Percentiles rank a stretch among this genome's conserved stretches.
These are phyloP conservation scores for Meles meles DNA, from an alignment of 2,113 vertebrate genomes.

Conservation along the genomic window DNA sequence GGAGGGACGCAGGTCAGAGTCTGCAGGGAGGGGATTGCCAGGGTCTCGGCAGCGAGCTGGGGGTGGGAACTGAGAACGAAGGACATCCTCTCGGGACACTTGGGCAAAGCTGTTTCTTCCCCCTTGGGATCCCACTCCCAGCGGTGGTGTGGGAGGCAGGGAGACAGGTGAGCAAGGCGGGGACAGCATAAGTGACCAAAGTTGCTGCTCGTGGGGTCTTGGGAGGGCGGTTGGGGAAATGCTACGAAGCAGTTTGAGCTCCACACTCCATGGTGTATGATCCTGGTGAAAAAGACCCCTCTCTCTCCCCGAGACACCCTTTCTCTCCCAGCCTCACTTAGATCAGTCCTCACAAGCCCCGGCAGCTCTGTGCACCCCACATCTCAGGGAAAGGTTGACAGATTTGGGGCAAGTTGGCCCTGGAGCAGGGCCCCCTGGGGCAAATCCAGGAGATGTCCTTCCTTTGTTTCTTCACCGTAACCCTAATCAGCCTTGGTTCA, in stretches of 20 bases:
- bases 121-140: not conserved
- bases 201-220: not conserved
- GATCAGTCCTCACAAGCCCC: not conserved
- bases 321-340: not conserved
- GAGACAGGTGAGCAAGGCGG: not conserved
- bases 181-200: not conserved
- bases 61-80: not conserved
- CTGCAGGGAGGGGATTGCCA: not conserved
- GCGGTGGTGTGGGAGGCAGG: constrained; percentile 57
- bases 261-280: not conserved
- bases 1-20: not conserved
- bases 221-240: not conserved
- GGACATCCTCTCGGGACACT: not conserved
- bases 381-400: not conserved
- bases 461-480: not conserved
- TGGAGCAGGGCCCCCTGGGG: not conserved
- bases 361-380: not conserved
- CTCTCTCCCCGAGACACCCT: not conserved
- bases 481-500: not conserved
- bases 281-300: not conserved
- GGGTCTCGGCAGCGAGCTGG: not conserved
- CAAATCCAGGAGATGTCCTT: not conserved
- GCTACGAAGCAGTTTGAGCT: not conserved
- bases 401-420: not conserved
- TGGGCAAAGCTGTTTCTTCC: not conserved